phyloP scores from a whole-genome alignment of 2,797 vertebrate species.

The Adelosebastes latens region DNA sequence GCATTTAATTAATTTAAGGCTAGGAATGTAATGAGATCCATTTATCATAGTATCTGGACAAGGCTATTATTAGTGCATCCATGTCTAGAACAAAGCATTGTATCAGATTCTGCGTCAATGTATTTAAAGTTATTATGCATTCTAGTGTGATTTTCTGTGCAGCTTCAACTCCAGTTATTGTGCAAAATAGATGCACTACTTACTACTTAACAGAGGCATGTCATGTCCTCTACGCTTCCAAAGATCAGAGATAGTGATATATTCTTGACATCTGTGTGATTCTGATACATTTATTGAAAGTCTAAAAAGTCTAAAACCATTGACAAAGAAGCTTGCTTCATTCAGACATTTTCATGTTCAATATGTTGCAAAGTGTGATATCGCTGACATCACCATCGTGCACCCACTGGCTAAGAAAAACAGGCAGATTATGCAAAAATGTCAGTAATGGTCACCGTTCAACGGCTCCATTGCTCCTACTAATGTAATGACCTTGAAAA shows the following conservation, averaged over 20 bases:
- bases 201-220: constrained; percentile 18
- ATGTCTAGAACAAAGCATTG: constrained; percentile 35
- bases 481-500: constrained; percentile 37
- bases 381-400: constrained; percentile 60
- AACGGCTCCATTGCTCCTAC: constrained; percentile 43
- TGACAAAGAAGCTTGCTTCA: constrained; percentile 50
- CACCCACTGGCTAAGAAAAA: constrained; percentile 60
- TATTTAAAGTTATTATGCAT: constrained; percentile 27
- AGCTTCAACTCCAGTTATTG: constrained; percentile 40
- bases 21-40: constrained; percentile 30
- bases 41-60: constrained; percentile 20
- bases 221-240: constrained; percentile 24
- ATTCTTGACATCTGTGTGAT: constrained; percentile 31
- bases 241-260: constrained; percentile 34
- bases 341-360: constrained; percentile 48
- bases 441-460: constrained; percentile 56
- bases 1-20: constrained; percentile 23
- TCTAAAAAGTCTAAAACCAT: constrained; percentile 48
- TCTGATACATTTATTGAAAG: constrained; percentile 30
- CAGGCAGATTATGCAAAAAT: constrained; percentile 48
- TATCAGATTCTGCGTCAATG: constrained; percentile 12
- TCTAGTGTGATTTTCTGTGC: constrained; percentile 47
- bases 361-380: constrained; percentile 37
- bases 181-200: constrained; percentile 45
- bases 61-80: constrained; percentile 17